Evolutionary conservation across 1,140 invertebrate species (phyloP), one percentile per base, ranked within the genome.

Genomic region (Arion vulgaris): DNA sequence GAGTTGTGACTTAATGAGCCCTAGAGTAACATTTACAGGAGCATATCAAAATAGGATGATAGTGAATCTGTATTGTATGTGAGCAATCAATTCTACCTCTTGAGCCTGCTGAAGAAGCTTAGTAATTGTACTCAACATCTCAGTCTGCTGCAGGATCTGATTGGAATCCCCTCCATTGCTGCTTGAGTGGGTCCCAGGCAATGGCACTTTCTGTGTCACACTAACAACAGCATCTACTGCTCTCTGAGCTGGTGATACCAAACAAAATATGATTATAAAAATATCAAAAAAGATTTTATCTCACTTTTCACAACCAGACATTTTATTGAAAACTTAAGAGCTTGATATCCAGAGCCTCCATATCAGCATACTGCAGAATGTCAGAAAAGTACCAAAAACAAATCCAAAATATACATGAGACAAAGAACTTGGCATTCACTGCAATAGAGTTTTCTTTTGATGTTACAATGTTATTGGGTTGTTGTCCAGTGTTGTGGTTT

Each of bases 71-170:
- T n/a, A n/a, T n/a, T n/a, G n/a, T n/a, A n/a, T n/a, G n/a, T n/a
- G 15, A 45, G 41, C 41, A 5, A 45, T 45, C 15, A 45, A 19
- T 57, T 19, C 83, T 85, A 92, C 91, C 85, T 89, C 86, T 75
- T 90, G 88, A 34, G 91, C 88, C 78, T 91, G 90, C 76, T 92
- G 90, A 45, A 92, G 77, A 13, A 92, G 83, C 75, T 92, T 90
- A 36, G 89, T 89, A n/a, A 92, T 89, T 23, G 91, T 91, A 74
- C 89, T 90, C 53, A 92, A 82, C 85, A 91, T 89, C 34, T 92
- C 90, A 71, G 85, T 91, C 85, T 90, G 90, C 71, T 83, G 81
- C 23, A 81, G 45, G 5, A 84, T 38, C 76, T 80, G 83, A 15
- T 68, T 80, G 32, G 75, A 34, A 57, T 81, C 62, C 19, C 51